Percentiles rank a stretch among this genome's conserved stretches.
phyloP scores from a whole-genome alignment of 2,888 invertebrate species.

The Salpingus planirostris region DNA sequence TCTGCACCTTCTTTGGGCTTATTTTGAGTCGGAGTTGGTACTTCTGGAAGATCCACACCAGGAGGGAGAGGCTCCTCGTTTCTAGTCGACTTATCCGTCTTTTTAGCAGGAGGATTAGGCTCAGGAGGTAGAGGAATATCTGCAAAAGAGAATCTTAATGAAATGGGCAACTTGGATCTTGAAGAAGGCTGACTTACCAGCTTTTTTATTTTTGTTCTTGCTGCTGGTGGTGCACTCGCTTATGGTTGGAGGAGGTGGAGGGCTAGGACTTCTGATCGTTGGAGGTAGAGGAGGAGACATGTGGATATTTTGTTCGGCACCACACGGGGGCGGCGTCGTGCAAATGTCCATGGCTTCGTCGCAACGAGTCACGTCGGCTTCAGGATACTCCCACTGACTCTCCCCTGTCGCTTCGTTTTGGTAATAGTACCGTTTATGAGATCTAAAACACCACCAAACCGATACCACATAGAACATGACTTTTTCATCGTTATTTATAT shows the following conservation, averaged over 20 bases:
- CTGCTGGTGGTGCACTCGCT: conserved; percentile 14
- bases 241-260: conserved; percentile 32
- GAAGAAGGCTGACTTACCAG: no score
- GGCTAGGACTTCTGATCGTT: conserved; percentile 27
- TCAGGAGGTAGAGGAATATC: conserved; percentile 20
- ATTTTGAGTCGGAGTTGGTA: conserved; percentile 14
- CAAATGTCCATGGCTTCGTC: conserved; percentile 54
- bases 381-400: conserved; percentile 58
- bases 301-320: conserved; percentile 10
- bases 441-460: conserved; percentile 44
- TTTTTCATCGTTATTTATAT: no score
- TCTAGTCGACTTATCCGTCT: conserved; percentile 8
- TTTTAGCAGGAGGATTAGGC: no score
- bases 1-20: conserved; percentile 19
- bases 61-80: conserved; percentile 45
- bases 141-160: no score
- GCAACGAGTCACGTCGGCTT: conserved; percentile 41
- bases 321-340: conserved; percentile 48
- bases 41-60: conserved; percentile 45
- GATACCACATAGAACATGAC: conserved; percentile 10
- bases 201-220: background rate
- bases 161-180: no score
- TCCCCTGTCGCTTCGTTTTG: conserved; percentile 50
- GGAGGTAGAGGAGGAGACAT: conserved; percentile 27
- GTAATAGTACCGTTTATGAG: conserved; percentile 60